phyloP scores from a whole-genome alignment of 2,888 invertebrate species.

The Orthosia gothica region DNA sequence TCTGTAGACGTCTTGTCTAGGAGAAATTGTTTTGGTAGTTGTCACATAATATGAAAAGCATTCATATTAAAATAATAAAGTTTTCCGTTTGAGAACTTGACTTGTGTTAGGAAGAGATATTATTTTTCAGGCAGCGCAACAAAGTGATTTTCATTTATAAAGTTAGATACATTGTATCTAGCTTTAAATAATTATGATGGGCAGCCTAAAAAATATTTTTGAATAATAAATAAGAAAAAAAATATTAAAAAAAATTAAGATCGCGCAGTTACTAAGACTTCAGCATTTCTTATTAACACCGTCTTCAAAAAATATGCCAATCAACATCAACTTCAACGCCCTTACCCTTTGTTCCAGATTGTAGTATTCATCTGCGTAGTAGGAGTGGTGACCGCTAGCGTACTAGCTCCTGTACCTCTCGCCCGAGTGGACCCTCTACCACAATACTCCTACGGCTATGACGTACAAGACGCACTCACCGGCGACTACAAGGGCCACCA shows the following conservation, averaged over 20 bases:
- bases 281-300: too few relatives aligned
- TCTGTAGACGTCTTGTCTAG: slow-evolving; percentile 15
- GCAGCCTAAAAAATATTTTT: too few relatives aligned
- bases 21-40: slow-evolving; percentile 12
- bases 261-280: too few relatives aligned
- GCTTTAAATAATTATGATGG: neutral
- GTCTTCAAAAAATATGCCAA: too few relatives aligned
- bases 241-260: too few relatives aligned
- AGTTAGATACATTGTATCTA: neutral
- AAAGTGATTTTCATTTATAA: too few relatives aligned
- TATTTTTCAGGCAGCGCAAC: too few relatives aligned
- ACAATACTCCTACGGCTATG: slow-evolving; percentile 92
- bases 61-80: neutral
- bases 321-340: neutral
- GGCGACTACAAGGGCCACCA: slow-evolving; percentile 92
- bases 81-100: neutral
- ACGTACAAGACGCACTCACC: slow-evolving; percentile 91
- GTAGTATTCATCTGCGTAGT: slow-evolving; percentile 88
- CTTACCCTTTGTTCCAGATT: slow-evolving; percentile 77
- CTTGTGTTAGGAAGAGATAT: too few relatives aligned
- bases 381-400: slow-evolving; percentile 82
- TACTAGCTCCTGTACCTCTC: slow-evolving; percentile 82
- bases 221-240: too few relatives aligned
- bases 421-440: slow-evolving; percentile 87
- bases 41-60: neutral